Conservation (phyloP, 2,113 vertebrate genomes). For the Empidonax alnorum region DNA sequence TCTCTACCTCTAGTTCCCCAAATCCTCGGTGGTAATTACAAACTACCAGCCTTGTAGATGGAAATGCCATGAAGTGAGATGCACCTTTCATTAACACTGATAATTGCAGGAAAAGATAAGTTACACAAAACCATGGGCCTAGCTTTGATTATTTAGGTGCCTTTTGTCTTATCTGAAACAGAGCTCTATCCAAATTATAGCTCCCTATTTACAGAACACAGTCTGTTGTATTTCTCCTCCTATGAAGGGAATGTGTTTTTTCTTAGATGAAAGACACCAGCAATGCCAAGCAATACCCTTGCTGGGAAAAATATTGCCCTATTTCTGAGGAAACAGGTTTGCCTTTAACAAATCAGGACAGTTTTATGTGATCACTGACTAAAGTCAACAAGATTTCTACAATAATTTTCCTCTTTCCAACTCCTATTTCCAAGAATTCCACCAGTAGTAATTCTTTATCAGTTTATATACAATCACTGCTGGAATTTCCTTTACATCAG, state of each 20-base stretch:
- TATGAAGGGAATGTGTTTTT: background rate
- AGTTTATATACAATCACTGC: background rate
- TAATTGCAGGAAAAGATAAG: background rate
- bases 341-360: background rate
- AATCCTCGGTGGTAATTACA: background rate
- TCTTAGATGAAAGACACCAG: background rate
- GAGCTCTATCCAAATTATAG: background rate
- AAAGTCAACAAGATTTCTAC: slow-evolving; percentile 1
- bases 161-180: background rate
- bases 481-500: slow-evolving; percentile 38
- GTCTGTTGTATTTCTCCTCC: background rate
- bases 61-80: background rate
- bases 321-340: background rate
- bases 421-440: slow-evolving; percentile 8
- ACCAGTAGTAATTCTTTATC: background rate
- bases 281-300: background rate
- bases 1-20: background rate
- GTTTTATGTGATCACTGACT: background rate
- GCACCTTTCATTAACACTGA: background rate
- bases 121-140: background rate
- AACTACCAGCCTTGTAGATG: background rate
- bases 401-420: background rate
- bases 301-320: background rate
- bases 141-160: background rate
- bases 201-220: background rate